A percentile compares a stretch with the other conserved stretches of the same genome.
Conservation (phyloP, 2,797 vertebrate genomes). For the Potorous gilbertii region DNA sequence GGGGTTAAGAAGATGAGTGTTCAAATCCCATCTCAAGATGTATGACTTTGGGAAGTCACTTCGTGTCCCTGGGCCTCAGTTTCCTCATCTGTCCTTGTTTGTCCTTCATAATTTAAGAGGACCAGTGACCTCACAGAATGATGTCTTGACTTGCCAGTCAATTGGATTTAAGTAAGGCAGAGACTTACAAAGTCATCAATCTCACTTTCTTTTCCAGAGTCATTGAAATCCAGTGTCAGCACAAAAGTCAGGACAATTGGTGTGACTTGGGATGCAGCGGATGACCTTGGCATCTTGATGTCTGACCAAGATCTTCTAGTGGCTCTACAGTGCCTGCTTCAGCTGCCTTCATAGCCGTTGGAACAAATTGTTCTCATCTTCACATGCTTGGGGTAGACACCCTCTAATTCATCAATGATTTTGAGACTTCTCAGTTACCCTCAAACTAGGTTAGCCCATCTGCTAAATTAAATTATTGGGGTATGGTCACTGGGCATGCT, state of each 20-base stretch:
- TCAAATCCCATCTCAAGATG: neutral
- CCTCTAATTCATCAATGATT: neutral
- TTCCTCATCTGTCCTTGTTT: neutral
- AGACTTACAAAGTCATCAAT: neutral
- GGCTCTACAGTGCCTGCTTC: neutral
- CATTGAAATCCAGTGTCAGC: neutral
- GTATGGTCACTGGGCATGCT: neutral
- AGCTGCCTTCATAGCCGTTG: neutral
- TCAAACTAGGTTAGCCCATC: neutral
- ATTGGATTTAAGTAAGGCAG: neutral
- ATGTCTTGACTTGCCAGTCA: neutral
- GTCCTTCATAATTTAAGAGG: neutral
- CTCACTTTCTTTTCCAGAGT: neutral
- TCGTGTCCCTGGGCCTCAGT: neutral
- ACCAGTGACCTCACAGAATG: neutral
- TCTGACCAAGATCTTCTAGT: neutral
- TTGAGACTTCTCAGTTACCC: neutral
- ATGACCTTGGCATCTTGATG: neutral
- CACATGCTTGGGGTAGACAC: neutral
- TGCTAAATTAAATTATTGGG: neutral
- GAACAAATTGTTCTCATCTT: neutral
- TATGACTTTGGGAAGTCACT: neutral
- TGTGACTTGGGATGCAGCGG: neutral
- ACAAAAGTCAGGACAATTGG: neutral
- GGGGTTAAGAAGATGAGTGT: neutral